Evolutionary conservation across 1,140 invertebrate genomes (phyloP).

Genomic region (Drosophila kurseongensis): DNA sequence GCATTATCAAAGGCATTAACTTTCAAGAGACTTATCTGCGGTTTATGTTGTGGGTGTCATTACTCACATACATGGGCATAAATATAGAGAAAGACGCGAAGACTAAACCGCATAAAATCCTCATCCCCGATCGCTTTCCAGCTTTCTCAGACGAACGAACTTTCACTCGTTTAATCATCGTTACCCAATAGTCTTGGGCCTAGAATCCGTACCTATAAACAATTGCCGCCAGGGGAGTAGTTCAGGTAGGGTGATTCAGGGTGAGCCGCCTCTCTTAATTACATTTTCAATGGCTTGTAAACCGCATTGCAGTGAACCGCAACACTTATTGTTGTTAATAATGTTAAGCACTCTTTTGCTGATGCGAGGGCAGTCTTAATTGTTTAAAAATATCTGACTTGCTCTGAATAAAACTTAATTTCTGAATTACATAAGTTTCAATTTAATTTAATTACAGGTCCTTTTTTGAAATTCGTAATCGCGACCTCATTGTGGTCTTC

Average conservation of each 20-base stretch:
- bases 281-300: slow-evolving; percentile 54
- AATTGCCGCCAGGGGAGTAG: slow-evolving; percentile 22
- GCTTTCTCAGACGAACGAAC: slow-evolving; percentile 61
- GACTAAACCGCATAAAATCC: slow-evolving; percentile 67
- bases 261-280: slow-evolving; percentile 44
- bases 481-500: background rate
- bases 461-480: no score
- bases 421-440: no score
- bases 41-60: slow-evolving; percentile 36
- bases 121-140: slow-evolving; percentile 65
- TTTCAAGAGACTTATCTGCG: slow-evolving; percentile 29
- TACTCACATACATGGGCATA: slow-evolving; percentile 19
- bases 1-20: slow-evolving; percentile 17
- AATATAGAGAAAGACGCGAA: slow-evolving; percentile 38
- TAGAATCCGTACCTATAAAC: slow-evolving; percentile 53
- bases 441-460: no score
- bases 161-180: slow-evolving; percentile 68
- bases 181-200: slow-evolving; percentile 6
- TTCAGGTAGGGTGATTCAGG: background rate
- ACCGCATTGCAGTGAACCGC: slow-evolving; percentile 25
- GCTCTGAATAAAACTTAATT: no score
- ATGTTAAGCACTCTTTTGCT: slow-evolving; percentile 43
- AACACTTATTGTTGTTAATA: slow-evolving; percentile 48
- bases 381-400: background rate
- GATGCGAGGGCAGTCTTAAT: slow-evolving; percentile 7